A percentile compares a stretch with the other conserved stretches of the same genome.
Evolutionary conservation across 2,113 vertebrate genomes (phyloP).

Genomic region (Heptranchias perlo): DNA sequence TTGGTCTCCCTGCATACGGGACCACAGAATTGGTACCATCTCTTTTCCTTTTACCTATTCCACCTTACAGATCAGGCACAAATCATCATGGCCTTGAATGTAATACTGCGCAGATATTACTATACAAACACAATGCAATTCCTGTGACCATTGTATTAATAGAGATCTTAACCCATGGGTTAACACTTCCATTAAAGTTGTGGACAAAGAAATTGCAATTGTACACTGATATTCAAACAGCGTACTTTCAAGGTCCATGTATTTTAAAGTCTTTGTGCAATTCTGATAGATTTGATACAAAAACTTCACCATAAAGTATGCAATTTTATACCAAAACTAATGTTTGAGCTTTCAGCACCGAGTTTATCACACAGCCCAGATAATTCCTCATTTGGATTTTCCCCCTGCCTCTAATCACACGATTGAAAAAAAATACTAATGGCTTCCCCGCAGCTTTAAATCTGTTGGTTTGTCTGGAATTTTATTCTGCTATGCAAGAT

Average conservation of each 20-base stretch:
- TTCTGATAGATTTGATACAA: not conserved
- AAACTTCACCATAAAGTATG: not conserved
- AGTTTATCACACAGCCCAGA: not conserved
- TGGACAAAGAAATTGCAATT: not conserved
- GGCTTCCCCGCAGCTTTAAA: constrained; percentile 9
- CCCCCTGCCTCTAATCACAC: not conserved
- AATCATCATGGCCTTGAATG: too few relatives aligned
- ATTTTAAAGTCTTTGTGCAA: not conserved
- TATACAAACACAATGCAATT: too few relatives aligned
- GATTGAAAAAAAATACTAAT: constrained; percentile 22
- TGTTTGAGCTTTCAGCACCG: not conserved
- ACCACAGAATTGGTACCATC: not conserved
- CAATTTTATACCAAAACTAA: not conserved
- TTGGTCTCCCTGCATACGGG: not conserved
- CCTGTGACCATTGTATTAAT: too few relatives aligned
- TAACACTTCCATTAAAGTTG: not conserved
- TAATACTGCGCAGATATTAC: too few relatives aligned
- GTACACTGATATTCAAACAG: not conserved
- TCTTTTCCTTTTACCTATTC: not conserved
- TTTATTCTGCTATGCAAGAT: not conserved
- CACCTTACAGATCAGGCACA: not conserved
- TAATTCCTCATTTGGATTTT: not conserved
- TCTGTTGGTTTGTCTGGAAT: not conserved
- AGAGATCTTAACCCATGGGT: too few relatives aligned
- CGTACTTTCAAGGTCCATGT: not conserved